These are phyloP conservation scores for Indicator indicator DNA, from an alignment of 2,113 vertebrate genomes.

Conservation along the genomic window DNA sequence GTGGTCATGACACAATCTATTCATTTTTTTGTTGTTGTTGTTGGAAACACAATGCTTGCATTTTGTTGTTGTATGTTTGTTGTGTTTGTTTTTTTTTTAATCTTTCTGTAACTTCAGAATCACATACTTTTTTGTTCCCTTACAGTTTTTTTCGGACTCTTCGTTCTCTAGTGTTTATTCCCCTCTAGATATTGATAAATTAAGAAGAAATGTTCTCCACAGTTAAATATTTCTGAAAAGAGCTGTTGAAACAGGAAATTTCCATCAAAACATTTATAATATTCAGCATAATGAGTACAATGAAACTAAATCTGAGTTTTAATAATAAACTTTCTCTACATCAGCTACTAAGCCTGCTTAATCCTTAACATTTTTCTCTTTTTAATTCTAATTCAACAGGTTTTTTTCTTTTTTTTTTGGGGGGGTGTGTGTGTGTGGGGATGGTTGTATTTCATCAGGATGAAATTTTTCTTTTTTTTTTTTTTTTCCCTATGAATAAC, in stretches of 20 bases:
- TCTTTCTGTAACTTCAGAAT: not conserved
- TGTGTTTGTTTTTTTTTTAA: not conserved
- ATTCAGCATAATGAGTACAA: not conserved
- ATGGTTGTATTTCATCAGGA: not conserved
- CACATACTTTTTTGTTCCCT: not conserved
- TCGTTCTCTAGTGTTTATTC: not conserved
- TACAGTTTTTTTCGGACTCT: not conserved
- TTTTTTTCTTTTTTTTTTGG: not conserved
- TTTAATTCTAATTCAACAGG: not conserved
- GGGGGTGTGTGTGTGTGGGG: not conserved
- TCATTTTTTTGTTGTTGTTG: not conserved
- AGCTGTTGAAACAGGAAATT: not conserved
- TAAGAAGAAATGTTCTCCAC: not conserved
- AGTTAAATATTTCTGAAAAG: not conserved
- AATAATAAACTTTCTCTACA: not conserved
- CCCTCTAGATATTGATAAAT: not conserved
- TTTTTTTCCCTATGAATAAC: not conserved
- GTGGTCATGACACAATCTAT: not conserved
- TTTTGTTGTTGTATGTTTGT: not conserved
- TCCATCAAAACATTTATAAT: not conserved
- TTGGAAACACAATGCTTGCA: not conserved
- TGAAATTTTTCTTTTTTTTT: not conserved
- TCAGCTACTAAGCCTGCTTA: not conserved
- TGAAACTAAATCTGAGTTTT: not conserved
- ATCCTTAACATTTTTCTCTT: conserved; percentile 1